These are phyloP conservation scores for Lutjanus erythropterus DNA, from an alignment of 2,113 vertebrate genomes.

Conservation along the genomic window DNA sequence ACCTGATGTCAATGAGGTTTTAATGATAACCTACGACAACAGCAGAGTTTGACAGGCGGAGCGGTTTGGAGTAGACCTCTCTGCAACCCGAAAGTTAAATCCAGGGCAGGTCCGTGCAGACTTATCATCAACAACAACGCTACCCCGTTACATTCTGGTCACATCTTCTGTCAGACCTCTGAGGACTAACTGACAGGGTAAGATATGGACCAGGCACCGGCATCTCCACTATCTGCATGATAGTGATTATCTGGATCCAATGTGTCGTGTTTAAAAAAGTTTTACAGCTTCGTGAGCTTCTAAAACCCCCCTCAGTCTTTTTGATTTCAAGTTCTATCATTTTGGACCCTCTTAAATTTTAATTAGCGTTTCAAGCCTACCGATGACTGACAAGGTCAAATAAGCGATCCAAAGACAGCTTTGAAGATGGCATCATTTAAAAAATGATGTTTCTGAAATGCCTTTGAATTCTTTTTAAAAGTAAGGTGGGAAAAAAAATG, in stretches of 20 bases:
- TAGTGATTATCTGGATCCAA: background rate
- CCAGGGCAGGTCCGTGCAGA: conserved; percentile 16
- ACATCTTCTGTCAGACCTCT: background rate
- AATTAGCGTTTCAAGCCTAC: conserved; percentile 7
- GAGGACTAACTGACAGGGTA: background rate
- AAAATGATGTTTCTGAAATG: background rate
- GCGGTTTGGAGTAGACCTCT: conserved; percentile 17
- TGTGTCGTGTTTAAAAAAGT: background rate
- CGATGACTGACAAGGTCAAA: background rate
- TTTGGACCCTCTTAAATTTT: conserved; percentile 4
- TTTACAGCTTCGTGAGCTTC: background rate
- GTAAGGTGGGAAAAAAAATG: background rate
- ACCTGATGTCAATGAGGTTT: conserved; percentile 37
- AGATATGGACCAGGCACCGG: background rate
- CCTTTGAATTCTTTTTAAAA: background rate
- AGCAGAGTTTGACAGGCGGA: conserved; percentile 31
- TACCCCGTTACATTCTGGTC: background rate
- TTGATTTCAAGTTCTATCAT: background rate
- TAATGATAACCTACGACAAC: conserved; percentile 49
- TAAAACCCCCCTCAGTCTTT: background rate
- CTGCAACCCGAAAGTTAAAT: background rate
- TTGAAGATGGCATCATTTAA: background rate
- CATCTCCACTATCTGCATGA: background rate
- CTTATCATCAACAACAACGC: background rate
- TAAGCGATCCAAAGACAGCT: background rate